Evolutionary conservation across 2,797 vertebrate species (phyloP), one percentile per base, ranked within the genome.

Genomic region (Avahi laniger): DNA sequence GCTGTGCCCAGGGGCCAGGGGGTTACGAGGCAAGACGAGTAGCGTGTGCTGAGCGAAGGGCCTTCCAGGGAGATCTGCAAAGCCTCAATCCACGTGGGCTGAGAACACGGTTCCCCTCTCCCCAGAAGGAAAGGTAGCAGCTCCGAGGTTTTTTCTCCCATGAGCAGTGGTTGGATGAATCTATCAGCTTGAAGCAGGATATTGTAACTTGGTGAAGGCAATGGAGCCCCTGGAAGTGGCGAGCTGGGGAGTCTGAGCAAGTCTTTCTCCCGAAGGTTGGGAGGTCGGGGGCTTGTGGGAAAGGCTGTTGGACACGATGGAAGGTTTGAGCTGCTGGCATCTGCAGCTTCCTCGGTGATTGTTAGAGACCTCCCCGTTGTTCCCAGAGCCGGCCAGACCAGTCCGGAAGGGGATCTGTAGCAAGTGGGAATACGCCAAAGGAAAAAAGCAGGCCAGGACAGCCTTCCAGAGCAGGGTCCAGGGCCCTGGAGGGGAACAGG

Each of bases 251-350:
- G 2, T 48, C 67, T 30, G 70, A 20, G 57, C 63, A 67, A 12
- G 26, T 61, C 18, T 91, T n/a, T 30, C n/a, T 22, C 65, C 41
- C 43, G 5, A 41, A 79, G 48, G 7, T 35, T 38, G 41, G 38
- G 38, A 22, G 87, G 41, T 4, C 0, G 1, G 52, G 57, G n/a
- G 33, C 54, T 76, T 20, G 5, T 6, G 22, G 87, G 61, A n/a
- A 50, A 69, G 73, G n/a, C 52, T 5, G 1, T 7, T 17, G 63
- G 61, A 61, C 3, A 4, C 7, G 28, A 41, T 12, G 13, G 70
- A 35, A 18, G 20, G 17, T 0, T 0, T 2, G 2, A 12, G 18
- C 22, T 38, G 24, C 63, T 52, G 82, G 7, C 3, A 0, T 81
- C 78, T 0, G 28, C 11, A 13, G 38, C 28, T 3, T 72, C 35